Evolutionary conservation across 1,140 invertebrate genomes (phyloP).

Genomic region (Bombus polaris): DNA sequence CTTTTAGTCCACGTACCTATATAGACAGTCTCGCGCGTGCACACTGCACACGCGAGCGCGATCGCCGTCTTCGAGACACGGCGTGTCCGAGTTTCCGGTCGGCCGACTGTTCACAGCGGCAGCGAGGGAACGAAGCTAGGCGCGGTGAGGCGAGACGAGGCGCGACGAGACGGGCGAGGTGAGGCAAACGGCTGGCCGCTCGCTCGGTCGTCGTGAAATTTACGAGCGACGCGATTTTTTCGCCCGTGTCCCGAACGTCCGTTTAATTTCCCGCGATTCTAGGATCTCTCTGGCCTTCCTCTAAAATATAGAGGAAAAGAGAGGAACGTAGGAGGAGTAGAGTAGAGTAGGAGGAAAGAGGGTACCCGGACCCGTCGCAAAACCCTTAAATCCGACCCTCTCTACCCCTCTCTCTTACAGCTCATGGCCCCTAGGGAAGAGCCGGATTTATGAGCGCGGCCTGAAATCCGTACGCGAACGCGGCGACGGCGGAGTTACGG

Average conservation of each 20-base stretch:
- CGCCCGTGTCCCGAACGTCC: conserved; percentile 27
- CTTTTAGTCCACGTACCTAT: neutral
- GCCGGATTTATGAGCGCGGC: conserved; percentile 61
- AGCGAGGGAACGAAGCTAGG: conserved; percentile 14
- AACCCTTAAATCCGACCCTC: conserved; percentile 59
- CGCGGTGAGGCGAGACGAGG: conserved; percentile 38
- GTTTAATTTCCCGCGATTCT: conserved; percentile 50
- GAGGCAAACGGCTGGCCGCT: conserved; percentile 31
- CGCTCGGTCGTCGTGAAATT: conserved; percentile 33
- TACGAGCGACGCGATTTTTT: conserved; percentile 56
- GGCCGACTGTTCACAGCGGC: conserved; percentile 3
- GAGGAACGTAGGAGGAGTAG: neutral
- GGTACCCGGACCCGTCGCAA: conserved; percentile 28
- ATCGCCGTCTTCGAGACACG: conserved; percentile 6
- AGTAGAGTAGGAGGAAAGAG: neutral
- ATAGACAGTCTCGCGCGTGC: neutral
- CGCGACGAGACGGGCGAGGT: conserved; percentile 36
- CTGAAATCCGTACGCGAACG: conserved; percentile 62
- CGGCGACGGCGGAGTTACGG: conserved; percentile 49
- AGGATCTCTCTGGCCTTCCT: conserved; percentile 16
- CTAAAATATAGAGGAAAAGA: conserved; percentile 28
- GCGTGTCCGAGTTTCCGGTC: conserved; percentile 38
- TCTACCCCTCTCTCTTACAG: neutral
- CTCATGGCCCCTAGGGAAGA: conserved; percentile 45
- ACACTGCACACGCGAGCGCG: neutral